phyloP scores from a whole-genome alignment of 2,888 invertebrate species.

The Exocentrus adspersus region DNA sequence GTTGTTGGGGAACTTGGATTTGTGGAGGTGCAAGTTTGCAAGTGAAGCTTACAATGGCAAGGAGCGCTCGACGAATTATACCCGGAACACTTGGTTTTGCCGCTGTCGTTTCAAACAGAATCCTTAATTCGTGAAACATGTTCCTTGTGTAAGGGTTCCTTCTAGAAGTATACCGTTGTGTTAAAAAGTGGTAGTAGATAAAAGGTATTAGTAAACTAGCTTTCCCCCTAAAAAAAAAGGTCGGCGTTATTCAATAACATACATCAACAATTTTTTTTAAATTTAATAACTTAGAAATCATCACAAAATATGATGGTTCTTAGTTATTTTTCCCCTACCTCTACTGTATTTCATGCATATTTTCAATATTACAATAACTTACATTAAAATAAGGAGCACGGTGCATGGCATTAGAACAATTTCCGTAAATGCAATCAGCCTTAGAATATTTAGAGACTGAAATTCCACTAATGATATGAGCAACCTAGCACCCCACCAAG shows the following conservation, averaged over 20 bases:
- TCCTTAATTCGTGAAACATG: slow-evolving; percentile 88
- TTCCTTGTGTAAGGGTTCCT: slow-evolving; percentile 96
- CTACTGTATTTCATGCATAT: no score
- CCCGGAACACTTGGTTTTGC: slow-evolving; percentile 76
- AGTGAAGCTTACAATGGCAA: slow-evolving; percentile 74
- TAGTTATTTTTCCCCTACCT: no score
- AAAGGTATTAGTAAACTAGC: slow-evolving; percentile 92
- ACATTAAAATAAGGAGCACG: slow-evolving; percentile 85
- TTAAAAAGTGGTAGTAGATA: slow-evolving; percentile 96
- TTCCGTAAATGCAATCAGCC: slow-evolving; percentile 92
- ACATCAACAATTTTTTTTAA: background rate
- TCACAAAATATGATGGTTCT: no score
- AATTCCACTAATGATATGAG: slow-evolving; percentile 89
- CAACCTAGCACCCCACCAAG: slow-evolving; percentile 88
- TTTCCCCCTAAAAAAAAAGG: slow-evolving; percentile 77
- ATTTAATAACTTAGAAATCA: no score
- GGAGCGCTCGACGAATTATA: slow-evolving; percentile 70
- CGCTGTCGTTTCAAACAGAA: slow-evolving; percentile 75
- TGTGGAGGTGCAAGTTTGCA: slow-evolving; percentile 80
- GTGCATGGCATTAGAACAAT: slow-evolving; percentile 90
- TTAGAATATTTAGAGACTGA: slow-evolving; percentile 89
- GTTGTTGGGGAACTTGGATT: slow-evolving; percentile 57
- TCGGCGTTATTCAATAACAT: background rate
- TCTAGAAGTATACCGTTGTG: slow-evolving; percentile 90
- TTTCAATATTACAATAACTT: no score